Evolutionary conservation across 2,888 invertebrate genomes (phyloP).

Genomic region (Xylota segnis): DNA sequence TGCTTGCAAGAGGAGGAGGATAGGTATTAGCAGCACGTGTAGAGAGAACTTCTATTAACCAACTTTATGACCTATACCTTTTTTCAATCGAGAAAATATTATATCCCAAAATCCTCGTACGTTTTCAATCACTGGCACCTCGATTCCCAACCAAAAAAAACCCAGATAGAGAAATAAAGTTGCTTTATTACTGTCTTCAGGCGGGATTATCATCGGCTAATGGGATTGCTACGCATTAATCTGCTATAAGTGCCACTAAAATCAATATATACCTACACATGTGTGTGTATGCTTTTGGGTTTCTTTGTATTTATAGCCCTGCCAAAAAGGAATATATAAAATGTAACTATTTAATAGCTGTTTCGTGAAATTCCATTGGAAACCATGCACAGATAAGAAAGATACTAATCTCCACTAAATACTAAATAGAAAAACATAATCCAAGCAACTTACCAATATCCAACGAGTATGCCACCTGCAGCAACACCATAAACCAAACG

Average conservation of each 20-base stretch:
- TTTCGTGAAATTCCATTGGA: conserved; percentile 32
- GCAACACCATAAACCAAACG: conserved; percentile 72
- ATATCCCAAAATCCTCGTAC: background rate
- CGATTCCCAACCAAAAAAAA: background rate
- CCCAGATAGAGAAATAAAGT: conserved; percentile 58
- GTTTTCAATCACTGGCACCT: conserved; percentile 2
- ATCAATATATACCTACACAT: conserved; percentile 62
- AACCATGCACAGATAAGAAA: conserved; percentile 13
- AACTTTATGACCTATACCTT: conserved; percentile 41
- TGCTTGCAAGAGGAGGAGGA: too few relatives aligned
- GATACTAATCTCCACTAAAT: conserved; percentile 57
- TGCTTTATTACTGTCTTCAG: conserved; percentile 58
- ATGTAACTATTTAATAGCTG: conserved; percentile 51
- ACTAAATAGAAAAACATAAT: conserved; percentile 51
- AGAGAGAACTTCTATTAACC: conserved; percentile 27
- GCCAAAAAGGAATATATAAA: conserved; percentile 7
- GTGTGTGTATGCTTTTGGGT: conserved; percentile 4
- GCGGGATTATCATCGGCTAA: conserved; percentile 63
- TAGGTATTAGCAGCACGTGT: background rate
- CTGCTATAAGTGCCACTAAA: conserved; percentile 68
- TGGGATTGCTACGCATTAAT: conserved; percentile 65
- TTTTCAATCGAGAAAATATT: background rate
- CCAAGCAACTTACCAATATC: conserved; percentile 71
- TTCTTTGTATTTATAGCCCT: conserved; percentile 18
- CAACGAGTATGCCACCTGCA: conserved; percentile 62